Conservation (phyloP, 2,113 vertebrate genomes). For the cattle (Bos taurus) region DNA sequence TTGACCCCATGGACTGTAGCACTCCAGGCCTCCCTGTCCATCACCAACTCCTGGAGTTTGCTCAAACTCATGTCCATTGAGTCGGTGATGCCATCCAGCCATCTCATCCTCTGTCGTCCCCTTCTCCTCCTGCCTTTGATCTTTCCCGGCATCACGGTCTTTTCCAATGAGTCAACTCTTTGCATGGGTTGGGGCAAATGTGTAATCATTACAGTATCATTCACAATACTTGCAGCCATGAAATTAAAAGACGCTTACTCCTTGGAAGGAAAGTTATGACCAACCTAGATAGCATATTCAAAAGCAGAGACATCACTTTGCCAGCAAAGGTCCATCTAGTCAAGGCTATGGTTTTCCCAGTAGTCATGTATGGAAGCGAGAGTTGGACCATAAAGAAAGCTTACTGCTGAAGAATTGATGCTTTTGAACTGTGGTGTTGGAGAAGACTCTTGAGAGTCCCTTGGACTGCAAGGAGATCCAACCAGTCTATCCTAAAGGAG, state of each 20-base stretch:
- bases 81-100: background rate
- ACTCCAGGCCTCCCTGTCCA: background rate
- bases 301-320: too few relatives aligned
- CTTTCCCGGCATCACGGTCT: background rate
- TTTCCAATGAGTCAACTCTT: background rate
- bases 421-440: too few relatives aligned
- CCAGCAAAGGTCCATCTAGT: too few relatives aligned
- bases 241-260: too few relatives aligned
- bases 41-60: fast-evolving
- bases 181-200: background rate
- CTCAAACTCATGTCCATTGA: background rate
- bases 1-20: background rate
- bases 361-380: too few relatives aligned
- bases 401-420: fast-evolving
- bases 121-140: background rate
- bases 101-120: background rate
- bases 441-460: too few relatives aligned
- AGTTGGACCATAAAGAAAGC: too few relatives aligned
- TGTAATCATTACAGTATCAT: background rate
- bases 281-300: too few relatives aligned
- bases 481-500: too few relatives aligned
- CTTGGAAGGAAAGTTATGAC: too few relatives aligned
- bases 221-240: background rate
- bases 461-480: too few relatives aligned
- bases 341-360: too few relatives aligned